Conservation (phyloP, 2,113 vertebrate genomes). For the Onychorhynchus coronatus region DNA sequence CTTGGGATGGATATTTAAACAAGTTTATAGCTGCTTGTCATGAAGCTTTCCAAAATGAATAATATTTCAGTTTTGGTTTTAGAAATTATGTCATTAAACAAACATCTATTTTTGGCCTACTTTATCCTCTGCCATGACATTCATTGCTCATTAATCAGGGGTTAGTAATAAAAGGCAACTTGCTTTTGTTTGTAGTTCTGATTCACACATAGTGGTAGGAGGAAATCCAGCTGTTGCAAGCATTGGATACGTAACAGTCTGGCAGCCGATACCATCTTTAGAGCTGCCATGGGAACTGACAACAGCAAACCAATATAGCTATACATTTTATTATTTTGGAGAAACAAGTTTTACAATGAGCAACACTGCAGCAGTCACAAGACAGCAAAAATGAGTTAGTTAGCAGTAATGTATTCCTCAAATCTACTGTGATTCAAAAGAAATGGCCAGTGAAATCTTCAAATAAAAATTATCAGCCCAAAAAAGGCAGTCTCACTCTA, state of each 20-base stretch:
- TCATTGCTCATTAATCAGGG: background rate
- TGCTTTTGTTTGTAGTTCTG: slow-evolving; percentile 17
- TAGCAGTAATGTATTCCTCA: background rate
- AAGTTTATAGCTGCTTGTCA: background rate
- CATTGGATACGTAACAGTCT: slow-evolving; percentile 20
- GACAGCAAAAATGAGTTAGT: background rate
- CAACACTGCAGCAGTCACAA: background rate
- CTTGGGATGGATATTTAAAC: background rate
- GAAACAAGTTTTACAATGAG: background rate
- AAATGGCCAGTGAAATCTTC: background rate
- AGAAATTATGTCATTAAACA: background rate
- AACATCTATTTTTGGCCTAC: background rate
- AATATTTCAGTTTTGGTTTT: slow-evolving; percentile 5
- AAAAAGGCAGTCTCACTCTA: background rate
- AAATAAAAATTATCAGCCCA: background rate
- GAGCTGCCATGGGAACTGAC: slow-evolving; percentile 56
- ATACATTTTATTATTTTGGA: background rate
- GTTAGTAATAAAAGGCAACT: background rate
- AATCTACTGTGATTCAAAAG: background rate
- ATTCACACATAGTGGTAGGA: slow-evolving; percentile 32
- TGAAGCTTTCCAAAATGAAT: background rate
- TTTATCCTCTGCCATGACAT: background rate
- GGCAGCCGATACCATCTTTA: background rate
- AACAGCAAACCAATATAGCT: background rate
- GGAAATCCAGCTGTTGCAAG: slow-evolving; percentile 56